Conservation (phyloP, 2,113 vertebrate species). For the Argyrosomus japonicus region DNA sequence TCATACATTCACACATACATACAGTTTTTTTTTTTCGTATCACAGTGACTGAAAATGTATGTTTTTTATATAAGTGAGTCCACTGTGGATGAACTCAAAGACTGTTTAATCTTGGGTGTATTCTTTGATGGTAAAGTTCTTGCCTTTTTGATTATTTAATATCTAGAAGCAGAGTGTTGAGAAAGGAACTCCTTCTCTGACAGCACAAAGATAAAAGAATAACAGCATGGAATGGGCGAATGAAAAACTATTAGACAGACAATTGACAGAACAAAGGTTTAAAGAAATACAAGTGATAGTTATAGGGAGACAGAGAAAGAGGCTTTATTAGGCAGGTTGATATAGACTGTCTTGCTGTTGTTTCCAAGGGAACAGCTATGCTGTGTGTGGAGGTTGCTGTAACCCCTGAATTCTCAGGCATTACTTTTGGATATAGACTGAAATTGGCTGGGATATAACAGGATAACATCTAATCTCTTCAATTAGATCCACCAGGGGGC, state of each 20-base stretch:
- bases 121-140: conserved; percentile 9
- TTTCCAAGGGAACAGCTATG: conserved; percentile 78
- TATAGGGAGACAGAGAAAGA: not conserved
- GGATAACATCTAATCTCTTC: conserved; percentile 84
- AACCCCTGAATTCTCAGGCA: conserved; percentile 76
- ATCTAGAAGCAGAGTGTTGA: conserved; percentile 15
- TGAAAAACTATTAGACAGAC: conserved; percentile 23
- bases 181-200: not conserved
- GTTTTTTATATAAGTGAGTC: not conserved
- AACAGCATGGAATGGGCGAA: not conserved
- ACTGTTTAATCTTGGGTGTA: not conserved
- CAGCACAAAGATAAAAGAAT: conserved; percentile 15
- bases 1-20: not conserved
- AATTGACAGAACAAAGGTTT: conserved; percentile 23
- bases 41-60: not conserved
- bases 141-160: conserved; percentile 12
- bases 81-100: conserved; percentile 10
- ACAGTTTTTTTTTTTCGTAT: not conserved
- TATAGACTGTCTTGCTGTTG: conserved; percentile 71
- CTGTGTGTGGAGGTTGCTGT: conserved; percentile 67
- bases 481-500: conserved; percentile 78
- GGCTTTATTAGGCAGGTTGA: conserved; percentile 66
- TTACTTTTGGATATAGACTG: conserved; percentile 78
- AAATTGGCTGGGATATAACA: conserved; percentile 80
- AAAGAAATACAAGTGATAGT: conserved; percentile 9